phyloP scores from a whole-genome alignment of 2,113 vertebrate genomes.

The Bubo scandiacus region DNA sequence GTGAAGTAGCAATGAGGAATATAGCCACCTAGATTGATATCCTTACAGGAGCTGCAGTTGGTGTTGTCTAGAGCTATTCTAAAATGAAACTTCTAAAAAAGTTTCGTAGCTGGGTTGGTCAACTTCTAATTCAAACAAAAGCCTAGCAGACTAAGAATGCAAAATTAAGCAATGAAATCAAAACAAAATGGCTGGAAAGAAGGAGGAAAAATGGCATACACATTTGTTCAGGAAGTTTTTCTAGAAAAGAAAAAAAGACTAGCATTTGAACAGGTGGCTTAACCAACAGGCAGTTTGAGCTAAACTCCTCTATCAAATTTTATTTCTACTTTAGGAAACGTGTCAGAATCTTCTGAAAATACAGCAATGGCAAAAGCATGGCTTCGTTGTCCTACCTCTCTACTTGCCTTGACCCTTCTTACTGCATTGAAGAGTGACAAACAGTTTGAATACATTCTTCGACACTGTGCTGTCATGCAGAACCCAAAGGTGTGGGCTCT shows the following conservation, averaged over 20 bases:
- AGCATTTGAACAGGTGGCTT: not conserved
- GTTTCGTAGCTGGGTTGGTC: not conserved
- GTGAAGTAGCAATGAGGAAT: not conserved
- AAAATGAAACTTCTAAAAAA: not conserved
- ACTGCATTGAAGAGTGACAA: fast-evolving
- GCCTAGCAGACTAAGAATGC: not conserved
- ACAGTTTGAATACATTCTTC: not conserved
- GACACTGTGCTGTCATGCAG: fast-evolving
- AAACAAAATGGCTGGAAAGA: not conserved
- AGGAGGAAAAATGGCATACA: not conserved
- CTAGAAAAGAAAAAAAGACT: too few species aligned
- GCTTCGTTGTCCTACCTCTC: not conserved
- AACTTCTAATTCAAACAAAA: not conserved
- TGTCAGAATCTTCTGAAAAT: not conserved
- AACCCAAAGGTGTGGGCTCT: not conserved
- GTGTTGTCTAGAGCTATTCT: not conserved
- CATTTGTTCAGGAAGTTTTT: not conserved
- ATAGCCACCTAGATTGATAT: not conserved
- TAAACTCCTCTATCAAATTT: not conserved
- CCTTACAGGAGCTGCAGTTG: not conserved
- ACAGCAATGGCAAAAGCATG: not conserved
- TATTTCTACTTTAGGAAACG: not conserved
- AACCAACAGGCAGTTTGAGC: not conserved
- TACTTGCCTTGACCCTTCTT: not conserved
- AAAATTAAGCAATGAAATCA: not conserved